A percentile compares a stretch with the other conserved stretches of the same genome.
Conservation (phyloP, 1,140 invertebrate species). For the Drosophila albomicans region DNA sequence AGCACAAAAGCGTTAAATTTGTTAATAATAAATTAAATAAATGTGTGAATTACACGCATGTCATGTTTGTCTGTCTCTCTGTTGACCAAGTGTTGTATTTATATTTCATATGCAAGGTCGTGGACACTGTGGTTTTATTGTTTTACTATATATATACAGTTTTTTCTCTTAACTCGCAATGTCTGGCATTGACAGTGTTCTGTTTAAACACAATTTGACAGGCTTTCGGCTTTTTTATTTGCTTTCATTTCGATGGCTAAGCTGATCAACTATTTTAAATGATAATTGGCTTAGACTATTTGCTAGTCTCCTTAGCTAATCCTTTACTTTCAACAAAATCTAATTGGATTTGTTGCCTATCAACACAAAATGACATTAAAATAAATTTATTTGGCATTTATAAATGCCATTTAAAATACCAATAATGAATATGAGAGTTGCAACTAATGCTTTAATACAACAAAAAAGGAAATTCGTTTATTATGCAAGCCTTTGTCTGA, state of each 20-base stretch:
- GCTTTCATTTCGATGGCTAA: neutral
- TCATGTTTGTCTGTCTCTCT: slow-evolving; percentile 5
- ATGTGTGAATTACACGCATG: neutral
- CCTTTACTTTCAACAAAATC: neutral
- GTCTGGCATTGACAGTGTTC: neutral
- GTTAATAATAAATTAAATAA: slow-evolving; percentile 40
- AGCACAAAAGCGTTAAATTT: slow-evolving; percentile 29
- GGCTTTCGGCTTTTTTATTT: neutral
- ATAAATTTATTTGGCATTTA: neutral
- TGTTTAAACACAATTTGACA: neutral
- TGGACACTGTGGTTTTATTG: slow-evolving; percentile 24
- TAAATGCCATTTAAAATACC: too few relatives aligned
- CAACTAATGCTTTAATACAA: too few relatives aligned
- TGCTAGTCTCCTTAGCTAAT: neutral
- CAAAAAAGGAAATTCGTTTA: neutral
- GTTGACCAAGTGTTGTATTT: slow-evolving; percentile 48
- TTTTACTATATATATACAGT: slow-evolving; percentile 21
- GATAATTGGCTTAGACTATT: neutral
- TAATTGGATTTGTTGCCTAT: neutral
- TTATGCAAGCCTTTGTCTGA: neutral
- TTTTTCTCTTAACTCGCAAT: slow-evolving; percentile 2
- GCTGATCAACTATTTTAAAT: neutral
- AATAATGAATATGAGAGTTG: too few relatives aligned
- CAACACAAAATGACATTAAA: slow-evolving; percentile 1
- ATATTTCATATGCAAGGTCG: slow-evolving; percentile 42